These are phyloP conservation scores for Bellardia bayeri DNA, from an alignment of 2,888 invertebrate genomes.

Conservation along the genomic window DNA sequence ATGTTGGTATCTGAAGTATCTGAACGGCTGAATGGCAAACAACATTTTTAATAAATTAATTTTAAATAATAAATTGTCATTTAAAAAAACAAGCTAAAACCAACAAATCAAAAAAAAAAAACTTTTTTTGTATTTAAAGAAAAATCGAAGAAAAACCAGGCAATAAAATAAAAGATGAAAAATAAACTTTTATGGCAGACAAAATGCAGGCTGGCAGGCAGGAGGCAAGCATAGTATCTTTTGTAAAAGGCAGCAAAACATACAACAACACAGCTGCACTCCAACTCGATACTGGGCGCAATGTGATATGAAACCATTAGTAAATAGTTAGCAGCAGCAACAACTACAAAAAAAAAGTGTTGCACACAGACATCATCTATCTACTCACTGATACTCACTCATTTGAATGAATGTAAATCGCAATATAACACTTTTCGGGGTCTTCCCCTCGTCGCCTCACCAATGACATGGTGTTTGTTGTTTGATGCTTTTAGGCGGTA, in stretches of 20 bases:
- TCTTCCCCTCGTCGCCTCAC: background rate
- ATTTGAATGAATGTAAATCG: slow-evolving; percentile 1
- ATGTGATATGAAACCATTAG: slow-evolving; percentile 57
- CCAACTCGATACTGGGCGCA: slow-evolving; percentile 24
- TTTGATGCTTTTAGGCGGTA: slow-evolving; percentile 52
- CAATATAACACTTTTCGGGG: slow-evolving; percentile 43
- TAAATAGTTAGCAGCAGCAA: slow-evolving; percentile 46
- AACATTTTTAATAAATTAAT: slow-evolving; percentile 68
- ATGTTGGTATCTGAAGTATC: slow-evolving; percentile 26
- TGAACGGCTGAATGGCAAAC: slow-evolving; percentile 30
- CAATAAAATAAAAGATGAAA: slow-evolving; percentile 55
- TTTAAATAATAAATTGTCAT: slow-evolving; percentile 69
- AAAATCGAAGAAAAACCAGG: slow-evolving; percentile 45
- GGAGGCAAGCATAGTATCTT: slow-evolving; percentile 19
- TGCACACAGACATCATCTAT: background rate
- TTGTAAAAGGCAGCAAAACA: slow-evolving; percentile 27
- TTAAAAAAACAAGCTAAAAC: slow-evolving; percentile 7
- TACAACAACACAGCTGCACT: slow-evolving; percentile 40
- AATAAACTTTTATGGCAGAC: slow-evolving; percentile 49
- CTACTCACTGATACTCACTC: background rate
- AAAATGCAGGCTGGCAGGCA: background rate
- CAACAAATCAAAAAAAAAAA: background rate
- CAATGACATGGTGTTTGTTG: background rate
- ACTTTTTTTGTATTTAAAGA: slow-evolving; percentile 3
- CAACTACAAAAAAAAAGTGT: slow-evolving; percentile 28